Conservation (phyloP, 1,140 invertebrate species). For the Calliphora vicina region DNA sequence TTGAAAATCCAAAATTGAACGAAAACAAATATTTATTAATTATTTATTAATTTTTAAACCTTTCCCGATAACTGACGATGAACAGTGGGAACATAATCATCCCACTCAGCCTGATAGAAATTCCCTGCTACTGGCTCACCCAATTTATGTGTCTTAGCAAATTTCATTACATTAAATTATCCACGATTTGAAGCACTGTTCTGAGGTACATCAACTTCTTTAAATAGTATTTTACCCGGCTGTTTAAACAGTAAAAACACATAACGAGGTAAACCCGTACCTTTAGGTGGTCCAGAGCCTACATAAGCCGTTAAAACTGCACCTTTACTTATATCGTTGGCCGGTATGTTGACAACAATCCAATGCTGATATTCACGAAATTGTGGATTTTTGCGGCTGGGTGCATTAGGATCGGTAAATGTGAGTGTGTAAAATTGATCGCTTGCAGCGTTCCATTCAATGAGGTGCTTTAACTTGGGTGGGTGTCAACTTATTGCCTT, state of each 20-base stretch:
- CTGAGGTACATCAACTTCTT: constrained; percentile 40
- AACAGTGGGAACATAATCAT: constrained; percentile 72
- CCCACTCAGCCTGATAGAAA: constrained; percentile 85
- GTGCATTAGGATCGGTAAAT: constrained; percentile 82
- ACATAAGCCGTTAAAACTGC: constrained; percentile 81
- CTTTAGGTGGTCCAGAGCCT: constrained; percentile 84
- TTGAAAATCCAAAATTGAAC: too few relatives aligned
- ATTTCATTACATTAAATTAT: constrained; percentile 78
- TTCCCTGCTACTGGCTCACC: constrained; percentile 84
- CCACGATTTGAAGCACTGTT: constrained; percentile 70
- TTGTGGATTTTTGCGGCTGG: constrained; percentile 77
- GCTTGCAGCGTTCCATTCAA: constrained; percentile 71
- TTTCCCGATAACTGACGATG: constrained; percentile 12
- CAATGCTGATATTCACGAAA: constrained; percentile 92
- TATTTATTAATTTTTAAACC: neutral
- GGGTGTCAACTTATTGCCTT: constrained; percentile 73
- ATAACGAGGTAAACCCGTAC: constrained; percentile 88
- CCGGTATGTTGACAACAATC: constrained; percentile 91
- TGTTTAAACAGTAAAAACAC: constrained; percentile 90
- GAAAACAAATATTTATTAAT: too few relatives aligned
- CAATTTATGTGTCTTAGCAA: constrained; percentile 83
- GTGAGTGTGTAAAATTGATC: constrained; percentile 76
- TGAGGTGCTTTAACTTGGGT: constrained; percentile 75
- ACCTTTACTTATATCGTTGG: constrained; percentile 74
- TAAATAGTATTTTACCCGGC: constrained; percentile 45